Percentiles rank a stretch among this genome's conserved stretches.
phyloP scores from a whole-genome alignment of 2,113 vertebrate species.

The Syngnathus floridae region DNA sequence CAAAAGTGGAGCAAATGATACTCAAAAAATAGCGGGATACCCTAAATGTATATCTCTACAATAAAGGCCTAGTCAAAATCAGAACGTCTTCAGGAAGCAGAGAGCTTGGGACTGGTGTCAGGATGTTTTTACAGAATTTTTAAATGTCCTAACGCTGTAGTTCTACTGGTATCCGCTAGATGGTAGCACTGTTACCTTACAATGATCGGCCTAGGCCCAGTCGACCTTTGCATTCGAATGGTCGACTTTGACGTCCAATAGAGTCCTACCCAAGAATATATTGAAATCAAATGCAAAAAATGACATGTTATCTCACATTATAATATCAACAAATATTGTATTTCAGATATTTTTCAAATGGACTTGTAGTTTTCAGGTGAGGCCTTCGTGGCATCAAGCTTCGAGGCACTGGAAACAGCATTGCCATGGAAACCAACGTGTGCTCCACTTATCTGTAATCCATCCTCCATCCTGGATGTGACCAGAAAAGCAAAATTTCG shows the following conservation, averaged over 20 bases:
- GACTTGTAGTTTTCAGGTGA: background rate
- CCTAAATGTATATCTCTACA: too few species aligned
- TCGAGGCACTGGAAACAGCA: background rate
- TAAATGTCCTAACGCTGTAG: background rate
- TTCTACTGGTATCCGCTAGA: background rate
- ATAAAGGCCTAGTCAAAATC: too few species aligned
- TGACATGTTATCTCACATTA: background rate
- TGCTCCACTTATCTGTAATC: background rate
- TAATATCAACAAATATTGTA: background rate
- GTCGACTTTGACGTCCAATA: background rate
- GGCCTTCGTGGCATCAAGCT: background rate
- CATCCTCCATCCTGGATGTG: background rate
- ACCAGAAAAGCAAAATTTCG: background rate
- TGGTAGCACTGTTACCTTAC: background rate
- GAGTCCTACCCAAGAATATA: background rate
- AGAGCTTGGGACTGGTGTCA: too few species aligned
- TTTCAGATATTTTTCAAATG: background rate
- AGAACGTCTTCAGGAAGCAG: too few species aligned
- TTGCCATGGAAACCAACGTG: background rate
- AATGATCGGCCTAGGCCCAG: background rate
- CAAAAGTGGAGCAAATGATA: too few species aligned
- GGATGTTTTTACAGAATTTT: too few species aligned
- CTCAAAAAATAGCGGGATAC: too few species aligned
- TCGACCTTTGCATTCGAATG: background rate
- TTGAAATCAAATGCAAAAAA: background rate